Evolutionary conservation across 2,797 vertebrate genomes (phyloP), one percentile per base, ranked within the genome.

Genomic region (Protosalanx chinensis): DNA sequence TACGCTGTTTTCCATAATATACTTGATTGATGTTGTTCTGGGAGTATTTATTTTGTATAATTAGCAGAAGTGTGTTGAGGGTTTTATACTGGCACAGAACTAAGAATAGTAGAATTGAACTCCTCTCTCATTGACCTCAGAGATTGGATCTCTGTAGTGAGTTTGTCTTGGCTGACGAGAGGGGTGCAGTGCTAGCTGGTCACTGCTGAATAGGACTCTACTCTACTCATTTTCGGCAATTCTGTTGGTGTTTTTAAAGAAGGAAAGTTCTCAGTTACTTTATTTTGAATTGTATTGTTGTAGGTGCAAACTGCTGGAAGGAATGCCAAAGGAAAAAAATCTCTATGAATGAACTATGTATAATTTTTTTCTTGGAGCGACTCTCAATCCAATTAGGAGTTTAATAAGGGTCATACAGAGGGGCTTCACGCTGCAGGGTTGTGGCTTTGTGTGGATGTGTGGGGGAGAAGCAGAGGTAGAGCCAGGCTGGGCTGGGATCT

Each of bases 311-410:
- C 87, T 86, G 75, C 79, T 88, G 84, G 84, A 85, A 82, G 86
- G 85, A 88, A 90, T 86, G 89, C 84, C 79, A 76, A 84, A 86
- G 82, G 84, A 86, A 80, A 84, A 88, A 89, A 86, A 81, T 88
- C 80, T 76, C 64, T 78, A 85, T 91, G 90, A 93, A 93, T 94
- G 93, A 94, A 92, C 88, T 81, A 90, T 82, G 88, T 80, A 27
- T 91, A 91, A 90, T 88, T 83, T 89, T 91, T 91, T 91, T 89
- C 92, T 92, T 81, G 65, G 79, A 87, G 90, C 83, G 75, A 76
- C 82, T 91, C 91, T 88, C 95, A 95, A 95, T 97, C 95, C 95
- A 96, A 96, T 97, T 96, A 97, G 91, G 91, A 90, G 89, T 95
- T 95, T 93, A 95, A 93, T 94, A 93, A 93, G 94, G 94, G 95